Conservation (phyloP, 1,140 invertebrate species). For the Platyura marginata region DNA sequence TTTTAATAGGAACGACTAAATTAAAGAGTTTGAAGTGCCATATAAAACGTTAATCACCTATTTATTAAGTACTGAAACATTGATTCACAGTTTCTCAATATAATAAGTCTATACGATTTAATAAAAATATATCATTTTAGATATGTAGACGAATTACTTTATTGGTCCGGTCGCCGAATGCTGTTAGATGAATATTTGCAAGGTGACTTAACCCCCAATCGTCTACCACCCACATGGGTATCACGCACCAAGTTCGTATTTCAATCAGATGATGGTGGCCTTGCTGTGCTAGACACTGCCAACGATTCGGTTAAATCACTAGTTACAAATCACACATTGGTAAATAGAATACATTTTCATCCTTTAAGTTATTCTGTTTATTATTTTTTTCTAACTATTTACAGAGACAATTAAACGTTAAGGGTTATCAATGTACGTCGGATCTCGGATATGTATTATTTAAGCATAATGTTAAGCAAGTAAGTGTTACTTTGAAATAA, state of each 20-base stretch:
- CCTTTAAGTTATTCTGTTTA: too few relatives aligned
- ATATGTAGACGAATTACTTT: constrained; percentile 70
- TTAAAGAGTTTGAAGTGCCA: too few relatives aligned
- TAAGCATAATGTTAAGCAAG: constrained; percentile 69
- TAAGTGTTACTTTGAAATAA: constrained; percentile 31
- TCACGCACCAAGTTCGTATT: constrained; percentile 60
- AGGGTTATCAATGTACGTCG: constrained; percentile 59
- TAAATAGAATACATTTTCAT: too few relatives aligned
- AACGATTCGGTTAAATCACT: constrained; percentile 54
- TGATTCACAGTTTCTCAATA: neutral
- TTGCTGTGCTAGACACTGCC: constrained; percentile 52
- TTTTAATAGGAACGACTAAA: too few relatives aligned
- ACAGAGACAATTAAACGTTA: constrained; percentile 67
- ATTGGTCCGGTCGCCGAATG: constrained; percentile 66
- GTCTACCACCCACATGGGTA: constrained; percentile 59
- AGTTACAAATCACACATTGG: constrained; percentile 68
- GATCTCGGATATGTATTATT: constrained; percentile 67
- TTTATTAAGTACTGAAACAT: too few relatives aligned
- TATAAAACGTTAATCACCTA: neutral
- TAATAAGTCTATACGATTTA: neutral
- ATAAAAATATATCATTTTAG: constrained; percentile 18
- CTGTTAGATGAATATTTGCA: constrained; percentile 61
- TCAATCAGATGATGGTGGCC: constrained; percentile 63
- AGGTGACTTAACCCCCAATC: constrained; percentile 50
- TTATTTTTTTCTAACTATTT: too few relatives aligned